Evolutionary conservation across 2,113 vertebrate genomes (phyloP).

Genomic region (Zosterops borbonicus): DNA sequence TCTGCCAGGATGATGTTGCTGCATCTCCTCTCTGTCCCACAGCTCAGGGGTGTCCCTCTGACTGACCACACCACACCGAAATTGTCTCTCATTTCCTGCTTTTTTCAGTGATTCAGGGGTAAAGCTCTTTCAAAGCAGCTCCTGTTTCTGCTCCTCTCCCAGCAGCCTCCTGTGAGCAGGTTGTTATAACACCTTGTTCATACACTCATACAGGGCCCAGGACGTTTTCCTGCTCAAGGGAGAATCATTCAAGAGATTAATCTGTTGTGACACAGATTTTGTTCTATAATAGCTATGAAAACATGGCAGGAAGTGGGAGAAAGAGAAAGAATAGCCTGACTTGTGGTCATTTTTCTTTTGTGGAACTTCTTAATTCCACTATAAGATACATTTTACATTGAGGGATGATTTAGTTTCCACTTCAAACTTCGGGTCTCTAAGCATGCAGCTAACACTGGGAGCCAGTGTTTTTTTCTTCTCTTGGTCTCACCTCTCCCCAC

Average conservation of each 20-base stretch:
- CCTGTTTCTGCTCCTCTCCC: not conserved
- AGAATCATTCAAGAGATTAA: not conserved
- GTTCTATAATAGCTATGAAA: constrained; percentile 21
- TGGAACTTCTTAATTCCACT: not conserved
- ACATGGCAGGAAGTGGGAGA: not conserved
- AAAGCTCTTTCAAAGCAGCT: not conserved
- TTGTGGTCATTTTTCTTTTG: not conserved
- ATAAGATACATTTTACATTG: not conserved
- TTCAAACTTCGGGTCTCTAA: not conserved
- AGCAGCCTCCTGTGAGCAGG: not conserved
- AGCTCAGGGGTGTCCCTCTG: not conserved
- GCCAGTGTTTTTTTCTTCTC: not conserved
- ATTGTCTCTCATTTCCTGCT: not conserved
- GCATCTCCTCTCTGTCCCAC: not conserved
- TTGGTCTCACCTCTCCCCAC: not conserved
- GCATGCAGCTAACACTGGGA: not conserved
- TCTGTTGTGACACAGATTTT: not conserved
- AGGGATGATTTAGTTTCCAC: not conserved
- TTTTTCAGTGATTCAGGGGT: not conserved
- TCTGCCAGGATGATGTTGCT: not conserved
- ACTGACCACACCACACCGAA: not conserved
- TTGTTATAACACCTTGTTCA: not conserved
- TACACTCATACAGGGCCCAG: rapidly evolving
- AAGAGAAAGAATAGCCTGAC: not conserved
- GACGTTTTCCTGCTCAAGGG: not conserved